Evolutionary conservation across 2,888 invertebrate species (phyloP).

Genomic region (Heliconius sara): DNA sequence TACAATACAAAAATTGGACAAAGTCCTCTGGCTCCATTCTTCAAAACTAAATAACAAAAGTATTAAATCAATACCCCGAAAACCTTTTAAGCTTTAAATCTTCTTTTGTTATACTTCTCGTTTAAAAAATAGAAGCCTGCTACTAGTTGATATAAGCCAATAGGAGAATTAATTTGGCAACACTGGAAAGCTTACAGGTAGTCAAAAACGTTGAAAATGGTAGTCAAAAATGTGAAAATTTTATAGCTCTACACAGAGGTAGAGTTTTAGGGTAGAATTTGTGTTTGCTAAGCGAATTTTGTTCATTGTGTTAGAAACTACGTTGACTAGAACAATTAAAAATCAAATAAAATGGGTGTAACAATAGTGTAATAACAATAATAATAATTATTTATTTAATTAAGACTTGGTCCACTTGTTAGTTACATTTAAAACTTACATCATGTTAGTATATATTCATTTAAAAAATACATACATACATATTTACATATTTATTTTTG

Average conservation of each 20-base stretch:
- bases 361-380: slow-evolving; percentile 32
- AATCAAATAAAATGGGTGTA: slow-evolving; percentile 35
- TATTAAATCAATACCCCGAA: not conserved
- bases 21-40: not conserved
- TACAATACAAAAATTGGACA: not conserved
- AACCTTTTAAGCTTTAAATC: slow-evolving; percentile 20
- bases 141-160: slow-evolving; percentile 13
- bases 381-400: too few relatives aligned
- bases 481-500: too few relatives aligned
- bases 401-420: too few relatives aligned
- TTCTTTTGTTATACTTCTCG: slow-evolving; percentile 1
- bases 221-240: slow-evolving; percentile 20
- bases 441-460: too few relatives aligned
- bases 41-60: not conserved
- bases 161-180: not conserved
- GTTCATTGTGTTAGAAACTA: slow-evolving; percentile 32
- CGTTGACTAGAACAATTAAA: slow-evolving; percentile 37
- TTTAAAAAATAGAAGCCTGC: not conserved
- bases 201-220: slow-evolving; percentile 18
- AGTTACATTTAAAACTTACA: too few relatives aligned
- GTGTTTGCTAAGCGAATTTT: slow-evolving; percentile 43
- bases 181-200: slow-evolving; percentile 7
- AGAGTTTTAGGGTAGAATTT: slow-evolving; percentile 35
- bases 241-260: slow-evolving; percentile 33
- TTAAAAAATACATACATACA: too few relatives aligned